Conservation (phyloP, 2,113 vertebrate genomes). For the Taxidea taxus region DNA sequence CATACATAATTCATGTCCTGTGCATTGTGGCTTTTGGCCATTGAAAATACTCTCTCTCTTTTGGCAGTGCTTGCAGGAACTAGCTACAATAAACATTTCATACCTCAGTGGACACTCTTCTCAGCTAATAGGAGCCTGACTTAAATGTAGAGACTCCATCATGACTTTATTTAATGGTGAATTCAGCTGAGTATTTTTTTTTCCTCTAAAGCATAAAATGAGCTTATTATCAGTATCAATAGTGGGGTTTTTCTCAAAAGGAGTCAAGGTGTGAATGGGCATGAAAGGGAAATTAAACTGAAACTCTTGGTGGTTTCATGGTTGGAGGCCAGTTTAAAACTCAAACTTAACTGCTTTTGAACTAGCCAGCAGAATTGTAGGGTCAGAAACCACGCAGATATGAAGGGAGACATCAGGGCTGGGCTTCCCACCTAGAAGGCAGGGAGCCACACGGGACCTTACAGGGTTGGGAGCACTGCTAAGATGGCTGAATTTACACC, state of each 20-base stretch:
- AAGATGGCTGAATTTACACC: not conserved
- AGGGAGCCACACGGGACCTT: not conserved
- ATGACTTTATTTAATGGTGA: slow-evolving; percentile 58
- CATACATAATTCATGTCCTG: slow-evolving; percentile 75
- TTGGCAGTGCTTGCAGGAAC: slow-evolving; percentile 70
- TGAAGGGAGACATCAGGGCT: not conserved
- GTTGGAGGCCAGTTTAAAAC: slow-evolving; percentile 53
- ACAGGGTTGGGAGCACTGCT: not conserved
- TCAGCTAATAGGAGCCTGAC: slow-evolving; percentile 63
- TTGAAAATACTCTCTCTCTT: slow-evolving; percentile 74
- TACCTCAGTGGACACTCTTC: slow-evolving; percentile 64
- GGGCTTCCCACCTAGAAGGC: not conserved
- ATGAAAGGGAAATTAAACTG: slow-evolving; percentile 75
- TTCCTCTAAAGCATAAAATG: slow-evolving; percentile 60
- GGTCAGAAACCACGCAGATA: not conserved
- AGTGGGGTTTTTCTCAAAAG: slow-evolving; percentile 59
- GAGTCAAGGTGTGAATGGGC: slow-evolving; percentile 46
- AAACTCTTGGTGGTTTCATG: slow-evolving; percentile 66
- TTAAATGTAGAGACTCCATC: slow-evolving; percentile 67
- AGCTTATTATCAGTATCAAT: slow-evolving; percentile 61
- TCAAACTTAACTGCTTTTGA: slow-evolving; percentile 59
- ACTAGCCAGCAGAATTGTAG: slow-evolving; percentile 28
- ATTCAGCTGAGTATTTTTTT: slow-evolving; percentile 57
- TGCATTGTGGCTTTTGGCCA: slow-evolving; percentile 57
- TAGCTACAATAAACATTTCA: slow-evolving; percentile 69